Base-by-base conservation (phyloP, 2,113 vertebrate genomes). In the Chaenocephalus aceratus region DNA sequence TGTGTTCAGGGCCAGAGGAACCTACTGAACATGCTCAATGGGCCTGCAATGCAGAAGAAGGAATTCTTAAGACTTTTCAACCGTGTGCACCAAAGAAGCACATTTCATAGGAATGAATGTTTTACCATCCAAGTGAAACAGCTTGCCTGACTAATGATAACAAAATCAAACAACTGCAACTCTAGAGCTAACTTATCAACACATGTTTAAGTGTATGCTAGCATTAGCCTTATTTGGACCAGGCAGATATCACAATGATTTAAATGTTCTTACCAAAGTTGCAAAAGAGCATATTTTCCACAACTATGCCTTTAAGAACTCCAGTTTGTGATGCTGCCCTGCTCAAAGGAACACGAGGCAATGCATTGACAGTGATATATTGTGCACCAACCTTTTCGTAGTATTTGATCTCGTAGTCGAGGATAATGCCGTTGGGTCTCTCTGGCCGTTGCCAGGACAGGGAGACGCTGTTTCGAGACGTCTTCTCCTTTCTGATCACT, bases 321-420 rank as follows among this genome's bases (percentile, higher is more conserved):
- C 0, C 10, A 52, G 34, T 16, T 66, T 21, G 66, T 56, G 34
- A 52, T 23, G 14, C 10, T 44, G 18, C 41, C 5, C n/a, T 48
- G 23, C 60, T 52, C n/a, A 73, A 36, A 16, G 16, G 12, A 4
- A 30, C 23, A 48, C 5, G 3, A 67, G 23, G 15, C 30, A 18
- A 69, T 66, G 11, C 3, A 53, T 69, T 0, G 45, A 54, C 11
- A 61, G 15, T 8, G 5, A 63, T 7, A 68, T 34, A 49, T 36
- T 56, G 9, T 88, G 63, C 87, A 90, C 97, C 88, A 89, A 99
- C 98, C 98, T 99, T 99, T 95, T 99, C 98, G 21, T 99, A 99
- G 94, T 99, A 99, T 91, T 99, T 99, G 96, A 99, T 97, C 93
- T 99, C 98, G 15, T 99, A 99, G 95, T 99, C 98, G 83, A 99